These are phyloP conservation scores for Nyctibius grandis DNA, from an alignment of 2,797 vertebrate species.

Conservation along the genomic window DNA sequence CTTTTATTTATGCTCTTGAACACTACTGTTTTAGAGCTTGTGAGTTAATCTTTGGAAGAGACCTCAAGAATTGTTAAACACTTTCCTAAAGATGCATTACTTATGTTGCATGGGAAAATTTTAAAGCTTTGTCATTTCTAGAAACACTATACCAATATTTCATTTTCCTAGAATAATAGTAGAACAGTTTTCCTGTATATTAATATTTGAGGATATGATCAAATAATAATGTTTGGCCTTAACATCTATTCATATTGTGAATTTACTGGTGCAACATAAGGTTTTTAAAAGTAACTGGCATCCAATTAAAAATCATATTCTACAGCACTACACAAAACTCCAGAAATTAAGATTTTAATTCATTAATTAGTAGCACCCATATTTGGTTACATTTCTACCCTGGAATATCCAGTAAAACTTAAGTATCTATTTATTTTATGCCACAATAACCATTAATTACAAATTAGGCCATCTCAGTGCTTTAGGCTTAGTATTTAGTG, in stretches of 20 bases:
- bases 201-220: neutral
- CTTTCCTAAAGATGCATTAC: neutral
- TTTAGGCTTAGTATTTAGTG: neutral
- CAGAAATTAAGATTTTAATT: neutral
- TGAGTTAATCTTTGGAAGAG: neutral
- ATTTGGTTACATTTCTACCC: neutral
- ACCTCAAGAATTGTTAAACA: neutral
- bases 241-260: neutral
- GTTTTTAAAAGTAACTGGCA: neutral
- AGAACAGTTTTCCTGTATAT: neutral
- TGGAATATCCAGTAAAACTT: neutral
- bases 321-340: neutral
- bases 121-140: neutral
- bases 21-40: neutral
- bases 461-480: neutral
- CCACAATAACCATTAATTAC: neutral
- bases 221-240: neutral
- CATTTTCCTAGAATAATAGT: neutral
- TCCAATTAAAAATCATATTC: neutral
- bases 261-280: neutral
- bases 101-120: neutral
- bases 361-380: neutral
- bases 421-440: neutral
- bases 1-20: neutral
- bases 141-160: neutral